A percentile compares a stretch with the other conserved stretches of the same genome.
These are phyloP conservation scores for Steromphala cineraria DNA, from an alignment of 2,888 invertebrate species.

Conservation along the genomic window DNA sequence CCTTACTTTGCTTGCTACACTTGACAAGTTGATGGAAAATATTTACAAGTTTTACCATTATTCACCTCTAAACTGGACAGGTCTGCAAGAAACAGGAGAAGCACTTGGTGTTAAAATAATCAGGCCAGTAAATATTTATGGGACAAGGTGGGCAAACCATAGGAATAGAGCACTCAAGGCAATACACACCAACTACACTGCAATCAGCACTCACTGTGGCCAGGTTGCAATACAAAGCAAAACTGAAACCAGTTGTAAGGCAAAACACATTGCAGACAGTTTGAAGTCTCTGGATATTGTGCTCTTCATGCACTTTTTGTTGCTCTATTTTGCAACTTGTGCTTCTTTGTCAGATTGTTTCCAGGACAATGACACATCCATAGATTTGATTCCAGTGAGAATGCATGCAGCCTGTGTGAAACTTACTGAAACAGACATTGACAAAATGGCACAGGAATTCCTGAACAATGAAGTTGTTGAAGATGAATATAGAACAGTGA, in stretches of 20 bases:
- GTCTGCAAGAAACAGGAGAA: slow-evolving; percentile 6
- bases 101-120: neutral
- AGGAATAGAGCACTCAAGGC: neutral
- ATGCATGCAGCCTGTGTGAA: slow-evolving; percentile 2
- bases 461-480: neutral
- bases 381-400: neutral
- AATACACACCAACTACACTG: no score
- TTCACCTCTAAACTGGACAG: slow-evolving; percentile 23
- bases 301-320: neutral
- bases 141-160: neutral
- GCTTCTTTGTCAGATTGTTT: neutral
- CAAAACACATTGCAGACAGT: no score
- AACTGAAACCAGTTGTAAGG: no score
- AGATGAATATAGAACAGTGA: neutral
- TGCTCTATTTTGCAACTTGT: neutral
- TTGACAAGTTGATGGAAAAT: slow-evolving; percentile 12
- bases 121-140: neutral
- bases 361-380: slow-evolving; percentile 7
- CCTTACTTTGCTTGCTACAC: neutral
- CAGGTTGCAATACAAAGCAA: no score
- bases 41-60: slow-evolving; percentile 13
- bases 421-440: neutral
- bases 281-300: neutral
- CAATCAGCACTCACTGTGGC: no score
- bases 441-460: neutral